Conservation (phyloP, 2,888 invertebrate genomes). For the Troides oblongomaculatus region DNA sequence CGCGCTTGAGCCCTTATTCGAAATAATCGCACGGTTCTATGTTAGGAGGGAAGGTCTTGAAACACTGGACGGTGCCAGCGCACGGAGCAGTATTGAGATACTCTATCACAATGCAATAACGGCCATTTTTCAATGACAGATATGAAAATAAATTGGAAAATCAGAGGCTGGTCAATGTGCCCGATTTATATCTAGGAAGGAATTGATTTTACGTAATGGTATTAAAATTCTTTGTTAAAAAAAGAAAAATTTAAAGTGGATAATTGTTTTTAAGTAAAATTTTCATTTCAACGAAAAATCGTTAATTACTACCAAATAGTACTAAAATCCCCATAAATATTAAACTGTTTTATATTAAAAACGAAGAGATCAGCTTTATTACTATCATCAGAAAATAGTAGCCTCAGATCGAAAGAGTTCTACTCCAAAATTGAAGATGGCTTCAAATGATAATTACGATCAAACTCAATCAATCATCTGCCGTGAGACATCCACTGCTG, state of each 20-base stretch:
- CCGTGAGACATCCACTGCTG: too few relatives aligned
- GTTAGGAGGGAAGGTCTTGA: not conserved
- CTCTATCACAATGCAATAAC: slow-evolving; percentile 1
- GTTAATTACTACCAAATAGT: too few relatives aligned
- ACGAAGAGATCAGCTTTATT: too few relatives aligned
- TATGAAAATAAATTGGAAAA: slow-evolving; percentile 16
- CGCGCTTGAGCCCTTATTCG: slow-evolving; percentile 36
- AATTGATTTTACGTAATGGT: slow-evolving; percentile 47
- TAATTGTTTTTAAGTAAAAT: too few relatives aligned
- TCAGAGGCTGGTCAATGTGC: slow-evolving; percentile 40
- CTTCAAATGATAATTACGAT: too few relatives aligned
- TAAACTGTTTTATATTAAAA: too few relatives aligned
- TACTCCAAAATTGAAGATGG: too few relatives aligned
- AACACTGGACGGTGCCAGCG: slow-evolving; percentile 11
- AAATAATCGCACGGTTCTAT: slow-evolving; percentile 20
- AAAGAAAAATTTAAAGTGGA: not conserved
- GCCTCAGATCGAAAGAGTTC: too few relatives aligned
- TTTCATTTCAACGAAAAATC: too few relatives aligned
- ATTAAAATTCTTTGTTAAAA: slow-evolving; percentile 4
- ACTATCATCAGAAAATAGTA: too few relatives aligned
- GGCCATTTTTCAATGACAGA: slow-evolving; percentile 27
- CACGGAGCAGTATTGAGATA: not conserved
- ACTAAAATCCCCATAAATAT: too few relatives aligned
- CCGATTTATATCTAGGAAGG: slow-evolving; percentile 44
- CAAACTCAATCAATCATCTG: too few relatives aligned